Conservation (phyloP, 2,113 vertebrate species). For the Channa argus region DNA sequence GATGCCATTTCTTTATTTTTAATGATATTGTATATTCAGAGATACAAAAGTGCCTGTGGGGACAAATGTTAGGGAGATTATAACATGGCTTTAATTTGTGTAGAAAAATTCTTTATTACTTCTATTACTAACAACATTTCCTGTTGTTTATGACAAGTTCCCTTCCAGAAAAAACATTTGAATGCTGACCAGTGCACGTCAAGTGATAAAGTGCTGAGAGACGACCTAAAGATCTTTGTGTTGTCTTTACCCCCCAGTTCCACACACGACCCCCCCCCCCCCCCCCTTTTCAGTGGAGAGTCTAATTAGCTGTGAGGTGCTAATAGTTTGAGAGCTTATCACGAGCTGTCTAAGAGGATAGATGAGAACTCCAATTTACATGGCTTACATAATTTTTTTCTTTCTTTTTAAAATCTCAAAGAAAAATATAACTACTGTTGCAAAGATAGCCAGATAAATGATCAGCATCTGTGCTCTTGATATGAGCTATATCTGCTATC, state of each 20-base stretch:
- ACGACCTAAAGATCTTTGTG: constrained; percentile 55
- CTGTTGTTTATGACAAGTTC: background rate
- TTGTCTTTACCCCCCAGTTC: constrained; percentile 59
- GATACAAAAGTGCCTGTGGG: too few species aligned
- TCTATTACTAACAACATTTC: background rate
- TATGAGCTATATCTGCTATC: too few species aligned
- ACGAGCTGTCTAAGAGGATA: constrained; percentile 49
- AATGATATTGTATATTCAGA: too few species aligned
- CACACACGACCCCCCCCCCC: background rate
- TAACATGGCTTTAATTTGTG: background rate
- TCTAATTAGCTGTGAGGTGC: constrained; percentile 66
- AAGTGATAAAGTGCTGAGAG: constrained; percentile 62
- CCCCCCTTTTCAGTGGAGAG: constrained; percentile 43
- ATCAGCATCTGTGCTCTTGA: background rate
- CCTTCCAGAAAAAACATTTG: constrained; percentile 17
- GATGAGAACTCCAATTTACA: constrained; percentile 66
- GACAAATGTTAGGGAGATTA: too few species aligned
- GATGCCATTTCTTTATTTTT: background rate
- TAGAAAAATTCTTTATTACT: background rate
- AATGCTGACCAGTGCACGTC: constrained; percentile 28
- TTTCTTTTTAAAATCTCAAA: too few species aligned
- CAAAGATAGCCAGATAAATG: background rate
- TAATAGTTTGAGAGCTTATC: constrained; percentile 67
- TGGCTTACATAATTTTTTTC: constrained; percentile 13
- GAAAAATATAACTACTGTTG: background rate